phyloP scores from a whole-genome alignment of 2,113 vertebrate genomes.

The Accipiter cooperii region DNA sequence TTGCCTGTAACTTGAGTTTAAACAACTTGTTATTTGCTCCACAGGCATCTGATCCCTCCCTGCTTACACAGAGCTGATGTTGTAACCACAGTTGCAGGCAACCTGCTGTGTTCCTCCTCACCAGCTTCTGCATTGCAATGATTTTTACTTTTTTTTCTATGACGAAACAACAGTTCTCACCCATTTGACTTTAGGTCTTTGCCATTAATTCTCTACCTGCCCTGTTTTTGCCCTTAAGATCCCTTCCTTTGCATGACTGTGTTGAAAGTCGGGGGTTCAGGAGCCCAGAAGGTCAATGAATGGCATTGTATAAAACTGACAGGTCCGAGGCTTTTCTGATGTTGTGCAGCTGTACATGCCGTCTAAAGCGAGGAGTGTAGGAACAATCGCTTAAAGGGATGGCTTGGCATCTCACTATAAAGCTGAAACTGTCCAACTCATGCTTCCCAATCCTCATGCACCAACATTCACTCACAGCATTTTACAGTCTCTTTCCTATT shows the following conservation, averaged over 20 bases:
- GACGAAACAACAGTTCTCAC: neutral
- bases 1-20: neutral
- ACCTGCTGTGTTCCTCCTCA: neutral
- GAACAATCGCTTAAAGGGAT: neutral
- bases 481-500: neutral
- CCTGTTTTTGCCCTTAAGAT: neutral
- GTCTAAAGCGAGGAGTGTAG: neutral
- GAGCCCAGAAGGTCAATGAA: neutral
- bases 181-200: neutral
- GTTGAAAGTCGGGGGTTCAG: neutral
- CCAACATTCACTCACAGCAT: neutral
- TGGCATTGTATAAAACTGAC: neutral
- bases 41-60: neutral
- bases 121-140: neutral
- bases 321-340: neutral
- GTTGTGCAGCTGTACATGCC: neutral
- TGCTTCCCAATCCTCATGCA: neutral
- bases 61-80: neutral
- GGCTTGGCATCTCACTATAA: neutral
- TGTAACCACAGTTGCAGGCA: neutral
- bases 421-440: neutral
- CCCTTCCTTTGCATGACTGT: neutral
- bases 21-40: neutral
- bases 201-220: neutral
- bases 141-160: neutral